Conservation (phyloP, 2,888 invertebrate species). For the Lochmaea crataegi region DNA sequence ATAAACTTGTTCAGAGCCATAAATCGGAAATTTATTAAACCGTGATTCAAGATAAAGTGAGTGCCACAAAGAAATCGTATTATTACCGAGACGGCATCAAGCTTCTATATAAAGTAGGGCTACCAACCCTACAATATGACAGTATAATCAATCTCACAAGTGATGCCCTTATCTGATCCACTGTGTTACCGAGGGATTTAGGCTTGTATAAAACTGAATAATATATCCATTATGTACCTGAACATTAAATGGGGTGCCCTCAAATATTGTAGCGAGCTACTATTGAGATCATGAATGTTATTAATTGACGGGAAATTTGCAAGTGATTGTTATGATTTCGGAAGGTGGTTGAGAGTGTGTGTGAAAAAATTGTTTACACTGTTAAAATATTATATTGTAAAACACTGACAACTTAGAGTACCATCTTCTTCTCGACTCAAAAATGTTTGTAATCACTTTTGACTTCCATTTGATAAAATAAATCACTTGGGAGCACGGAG, state of each 20-base stretch:
- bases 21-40: slow-evolving; percentile 32
- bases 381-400: not conserved
- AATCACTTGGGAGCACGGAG: too few species aligned
- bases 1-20: slow-evolving; percentile 15
- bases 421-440: too few species aligned
- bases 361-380: slow-evolving; percentile 1
- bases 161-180: slow-evolving; percentile 36
- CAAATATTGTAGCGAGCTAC: slow-evolving; percentile 24
- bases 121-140: slow-evolving; percentile 35
- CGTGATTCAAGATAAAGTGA: slow-evolving; percentile 28
- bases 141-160: slow-evolving; percentile 36
- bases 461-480: too few species aligned
- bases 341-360: not conserved
- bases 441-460: too few species aligned
- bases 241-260: slow-evolving; percentile 27
- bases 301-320: slow-evolving; percentile 26
- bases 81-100: slow-evolving; percentile 27
- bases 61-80: slow-evolving; percentile 31
- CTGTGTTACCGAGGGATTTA: slow-evolving; percentile 28
- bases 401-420: too few species aligned
- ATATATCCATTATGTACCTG: slow-evolving; percentile 36
- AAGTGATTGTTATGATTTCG: not conserved
- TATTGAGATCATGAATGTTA: slow-evolving; percentile 28
- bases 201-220: slow-evolving; percentile 35
- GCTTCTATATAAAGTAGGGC: slow-evolving; percentile 26